Evolutionary conservation across 2,888 invertebrate species (phyloP), one percentile per base, ranked within the genome.

Genomic region (Hemistola chrysoprasaria): DNA sequence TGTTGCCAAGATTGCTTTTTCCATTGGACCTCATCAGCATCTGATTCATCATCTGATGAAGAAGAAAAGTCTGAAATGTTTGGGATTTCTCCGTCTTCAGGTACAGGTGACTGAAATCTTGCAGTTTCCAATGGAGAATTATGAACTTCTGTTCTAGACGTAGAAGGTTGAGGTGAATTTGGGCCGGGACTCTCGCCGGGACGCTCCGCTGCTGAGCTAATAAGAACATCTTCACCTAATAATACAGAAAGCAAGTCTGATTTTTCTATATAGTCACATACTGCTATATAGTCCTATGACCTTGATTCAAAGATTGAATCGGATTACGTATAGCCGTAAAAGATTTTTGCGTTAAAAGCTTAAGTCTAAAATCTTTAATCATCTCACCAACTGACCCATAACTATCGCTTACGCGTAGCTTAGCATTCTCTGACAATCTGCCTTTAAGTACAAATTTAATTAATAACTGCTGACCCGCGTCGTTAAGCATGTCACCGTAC

Each of bases 31-130:
- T 38, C 36, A 37, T 43, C 36, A 30, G 24, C 27, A 31, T 47
- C 47, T 4, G 47, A 42, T 37, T 41, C 38, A 25, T 47, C 46
- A 39, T 47, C 47, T 8, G 42, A 47, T 20, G 42, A 44, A 45
- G 44, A 47, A 28, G 39, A 39, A 43, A 40, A 48, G 38, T 49
- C 49, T 45, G 45, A 49, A 48, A 44, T 22, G 30, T 35, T 35
- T 44, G 27, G 6, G 11, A 27, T 27, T 27, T 27, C 27, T 27
- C 3, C 11, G 11, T 27, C 27, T 27, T 40, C 34, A 37, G 38
- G 33, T 34, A 26, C 39, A 42, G 39, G 42, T 40, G 36, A 29
- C 23, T 43, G 40, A 40, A 29, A 35, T 43, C 40, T 35, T 34
- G 28, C 27, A 35, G 39, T 31, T 43, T 29, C 33, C 22, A 33